Conservation (phyloP, 1,140 invertebrate genomes). For the Dreissena rostriformis region DNA sequence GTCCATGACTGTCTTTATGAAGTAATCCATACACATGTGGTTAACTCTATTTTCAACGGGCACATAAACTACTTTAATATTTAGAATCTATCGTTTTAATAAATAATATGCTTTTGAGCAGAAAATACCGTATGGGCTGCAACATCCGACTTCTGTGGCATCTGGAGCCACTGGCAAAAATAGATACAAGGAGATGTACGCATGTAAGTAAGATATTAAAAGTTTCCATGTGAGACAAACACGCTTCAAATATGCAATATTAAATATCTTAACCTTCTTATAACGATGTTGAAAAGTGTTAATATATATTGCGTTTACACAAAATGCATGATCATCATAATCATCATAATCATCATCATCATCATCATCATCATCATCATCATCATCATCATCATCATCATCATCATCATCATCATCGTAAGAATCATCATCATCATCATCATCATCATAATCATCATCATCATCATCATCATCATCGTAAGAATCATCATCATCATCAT, state of each 20-base stretch:
- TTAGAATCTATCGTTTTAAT: neutral
- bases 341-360: neutral
- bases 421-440: too few relatives aligned
- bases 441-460: too few relatives aligned
- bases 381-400: constrained; percentile 17
- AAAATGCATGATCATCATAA: too few relatives aligned
- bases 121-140: constrained; percentile 33
- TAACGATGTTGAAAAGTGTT: too few relatives aligned
- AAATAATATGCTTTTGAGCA: neutral
- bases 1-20: too few relatives aligned
- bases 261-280: neutral
- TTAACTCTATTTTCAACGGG: too few relatives aligned
- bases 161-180: constrained; percentile 25
- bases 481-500: too few relatives aligned
- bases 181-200: constrained; percentile 42
- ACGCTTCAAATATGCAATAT: neutral
- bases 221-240: too few relatives aligned
- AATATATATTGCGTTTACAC: too few relatives aligned
- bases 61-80: neutral
- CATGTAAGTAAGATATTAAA: constrained; percentile 23
- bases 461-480: too few relatives aligned
- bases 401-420: too few relatives aligned
- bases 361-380: neutral
- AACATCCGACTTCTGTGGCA: constrained; percentile 13
- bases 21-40: neutral